Evolutionary conservation across 2,888 invertebrate genomes (phyloP).

Genomic region (Leucozona laternaria): DNA sequence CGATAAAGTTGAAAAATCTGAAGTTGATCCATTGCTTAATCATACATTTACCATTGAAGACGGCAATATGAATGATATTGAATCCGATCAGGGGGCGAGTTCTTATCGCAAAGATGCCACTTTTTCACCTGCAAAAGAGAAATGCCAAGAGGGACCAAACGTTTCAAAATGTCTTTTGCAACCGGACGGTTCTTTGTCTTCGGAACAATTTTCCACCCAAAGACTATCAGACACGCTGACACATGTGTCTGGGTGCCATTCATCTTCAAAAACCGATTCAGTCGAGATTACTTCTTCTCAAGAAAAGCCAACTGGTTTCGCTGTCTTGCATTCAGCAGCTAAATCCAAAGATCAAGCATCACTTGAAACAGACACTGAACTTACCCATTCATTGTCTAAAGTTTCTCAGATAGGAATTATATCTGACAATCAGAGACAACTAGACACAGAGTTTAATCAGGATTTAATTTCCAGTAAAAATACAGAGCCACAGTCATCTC

Average conservation of each 20-base stretch:
- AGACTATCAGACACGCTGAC: not conserved
- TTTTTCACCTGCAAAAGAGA: constrained; percentile 49
- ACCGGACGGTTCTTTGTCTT: not conserved
- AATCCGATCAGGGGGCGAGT: not conserved
- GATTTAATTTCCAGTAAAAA: not conserved
- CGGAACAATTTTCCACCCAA: not conserved
- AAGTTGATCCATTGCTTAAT: not conserved
- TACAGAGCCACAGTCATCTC: constrained; percentile 1
- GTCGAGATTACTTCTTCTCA: not conserved
- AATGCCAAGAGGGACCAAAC: not conserved
- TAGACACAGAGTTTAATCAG: not conserved
- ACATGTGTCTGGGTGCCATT: not conserved
- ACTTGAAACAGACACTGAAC: not conserved
- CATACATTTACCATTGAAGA: constrained; percentile 50
- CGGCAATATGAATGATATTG: not conserved
- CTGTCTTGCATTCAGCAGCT: not conserved
- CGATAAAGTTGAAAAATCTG: not conserved
- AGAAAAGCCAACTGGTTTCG: not conserved
- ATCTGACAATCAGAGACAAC: not conserved
- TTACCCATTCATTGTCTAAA: not conserved
- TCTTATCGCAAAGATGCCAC: constrained; percentile 28
- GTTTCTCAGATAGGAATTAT: constrained; percentile 7
- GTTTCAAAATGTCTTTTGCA: not conserved
- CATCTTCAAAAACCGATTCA: not conserved
- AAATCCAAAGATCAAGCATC: not conserved